Base-by-base conservation (phyloP, 2,113 vertebrate species). In the Pseudorasbora parva region DNA sequence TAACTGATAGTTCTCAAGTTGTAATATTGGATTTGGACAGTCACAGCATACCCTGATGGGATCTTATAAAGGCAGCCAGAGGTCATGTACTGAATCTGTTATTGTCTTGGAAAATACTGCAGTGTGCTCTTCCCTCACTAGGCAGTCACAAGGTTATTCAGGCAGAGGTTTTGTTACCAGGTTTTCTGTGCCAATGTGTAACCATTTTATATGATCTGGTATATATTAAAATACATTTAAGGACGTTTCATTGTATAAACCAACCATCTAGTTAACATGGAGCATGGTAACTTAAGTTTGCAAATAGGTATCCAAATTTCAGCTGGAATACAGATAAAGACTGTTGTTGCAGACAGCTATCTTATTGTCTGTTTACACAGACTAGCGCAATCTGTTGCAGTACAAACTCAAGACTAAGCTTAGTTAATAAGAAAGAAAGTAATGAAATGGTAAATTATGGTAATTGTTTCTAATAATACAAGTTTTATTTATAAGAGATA, bases 1-100 rank as follows among this genome's bases (percentile, higher is more conserved):
- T 69, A 69, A 81, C 19, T 54, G 78, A 81, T 81, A 56, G 78
- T 56, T 51, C 78, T 56, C 64, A 3, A 23, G 77, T 57, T 47
- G 77, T 30, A 37, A 80, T 80, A 47, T 68, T 68, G 27, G 43
- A 69, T 57, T 41, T 23, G 21, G 49, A 21, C 21, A 69, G 25
- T 41, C 19, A 81, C 45, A 2, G 25, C 59, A 21, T n/a, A n/a
- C 59, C 45, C 78, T 17, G 0, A 21, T 49, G 78, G 60, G 37
- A 54, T 14, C n/a, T 64, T 43, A n/a, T n/a, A 60, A 23, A 64
- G 57, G 66, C 77, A 69, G 15, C 45, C 54, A 81, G 45, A 81
- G 78, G 78, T 68, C 78, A 81, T 68, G 59, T 19, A 69, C 60
- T 56, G 27, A 51, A 37, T 51, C 12, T 62, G 43, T 64, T 30